Conservation (phyloP, 2,888 invertebrate species). For the Epiblema foenella region DNA sequence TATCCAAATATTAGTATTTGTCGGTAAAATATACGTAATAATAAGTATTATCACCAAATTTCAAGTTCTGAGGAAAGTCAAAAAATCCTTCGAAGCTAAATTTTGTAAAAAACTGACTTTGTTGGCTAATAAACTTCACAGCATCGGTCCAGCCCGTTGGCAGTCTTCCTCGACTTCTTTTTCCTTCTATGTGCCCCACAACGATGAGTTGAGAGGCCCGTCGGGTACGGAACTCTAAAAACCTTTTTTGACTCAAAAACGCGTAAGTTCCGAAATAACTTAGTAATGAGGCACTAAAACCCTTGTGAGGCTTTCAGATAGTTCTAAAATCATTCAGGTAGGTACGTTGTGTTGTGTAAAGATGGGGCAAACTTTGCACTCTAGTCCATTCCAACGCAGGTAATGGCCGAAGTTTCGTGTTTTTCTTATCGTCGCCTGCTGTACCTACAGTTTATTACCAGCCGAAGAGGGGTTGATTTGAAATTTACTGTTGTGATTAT, state of each 20-base stretch:
- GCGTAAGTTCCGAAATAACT: constrained; percentile 4
- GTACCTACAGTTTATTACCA: constrained; percentile 63
- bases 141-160: too few relatives aligned
- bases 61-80: too few relatives aligned
- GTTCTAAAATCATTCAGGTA: constrained; percentile 39
- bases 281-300: constrained; percentile 22
- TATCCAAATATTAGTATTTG: too few relatives aligned
- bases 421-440: constrained; percentile 69
- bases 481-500: constrained; percentile 33
- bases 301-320: constrained; percentile 10
- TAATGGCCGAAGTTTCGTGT: constrained; percentile 75
- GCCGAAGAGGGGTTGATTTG: constrained; percentile 20
- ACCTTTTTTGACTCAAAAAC: not conserved
- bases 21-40: too few relatives aligned
- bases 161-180: too few relatives aligned
- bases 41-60: too few relatives aligned
- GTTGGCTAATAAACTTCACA: too few relatives aligned
- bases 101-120: too few relatives aligned
- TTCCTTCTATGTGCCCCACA: too few relatives aligned
- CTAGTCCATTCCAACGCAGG: constrained; percentile 51
- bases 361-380: constrained; percentile 72
- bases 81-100: too few relatives aligned
- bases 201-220: too few relatives aligned
- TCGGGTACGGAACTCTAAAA: too few relatives aligned
- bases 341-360: constrained; percentile 52